A percentile compares a stretch with the other conserved stretches of the same genome.
Conservation (phyloP, 2,888 invertebrate genomes). For the Phymatocera aterrima region DNA sequence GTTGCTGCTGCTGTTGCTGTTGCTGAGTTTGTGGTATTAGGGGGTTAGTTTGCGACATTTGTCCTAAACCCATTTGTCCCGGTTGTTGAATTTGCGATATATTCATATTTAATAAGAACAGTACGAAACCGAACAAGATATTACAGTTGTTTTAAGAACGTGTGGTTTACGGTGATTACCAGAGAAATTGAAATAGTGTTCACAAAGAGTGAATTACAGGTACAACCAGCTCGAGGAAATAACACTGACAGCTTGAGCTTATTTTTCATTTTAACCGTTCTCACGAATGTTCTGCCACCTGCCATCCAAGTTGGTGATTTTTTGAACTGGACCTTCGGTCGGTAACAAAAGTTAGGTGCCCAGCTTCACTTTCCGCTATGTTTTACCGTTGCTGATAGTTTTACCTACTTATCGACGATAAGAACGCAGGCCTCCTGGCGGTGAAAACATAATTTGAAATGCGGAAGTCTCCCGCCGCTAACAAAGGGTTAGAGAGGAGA, state of each 20-base stretch:
- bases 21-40: conserved; percentile 54
- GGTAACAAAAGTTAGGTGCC: too few species aligned
- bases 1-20: conserved; percentile 67
- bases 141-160: neutral
- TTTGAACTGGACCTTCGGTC: too few species aligned
- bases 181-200: neutral
- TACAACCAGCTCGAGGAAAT: neutral
- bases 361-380: too few species aligned
- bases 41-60: conserved; percentile 67
- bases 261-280: too few species aligned
- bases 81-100: conserved; percentile 69
- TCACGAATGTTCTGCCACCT: neutral
- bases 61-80: conserved; percentile 69
- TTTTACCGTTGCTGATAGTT: too few species aligned
- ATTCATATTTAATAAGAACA: conserved; percentile 63
- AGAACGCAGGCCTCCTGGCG: too few species aligned
- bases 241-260: too few species aligned
- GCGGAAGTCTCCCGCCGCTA: too few species aligned
- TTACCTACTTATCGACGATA: too few species aligned
- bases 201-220: neutral
- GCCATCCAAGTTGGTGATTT: too few species aligned
- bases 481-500: too few species aligned
- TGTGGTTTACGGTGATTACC: neutral
- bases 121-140: neutral
- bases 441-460: too few species aligned